Evolutionary conservation across 2,113 vertebrate species (phyloP), one percentile per base, ranked within the genome.

Genomic region (Hyaena hyaena): DNA sequence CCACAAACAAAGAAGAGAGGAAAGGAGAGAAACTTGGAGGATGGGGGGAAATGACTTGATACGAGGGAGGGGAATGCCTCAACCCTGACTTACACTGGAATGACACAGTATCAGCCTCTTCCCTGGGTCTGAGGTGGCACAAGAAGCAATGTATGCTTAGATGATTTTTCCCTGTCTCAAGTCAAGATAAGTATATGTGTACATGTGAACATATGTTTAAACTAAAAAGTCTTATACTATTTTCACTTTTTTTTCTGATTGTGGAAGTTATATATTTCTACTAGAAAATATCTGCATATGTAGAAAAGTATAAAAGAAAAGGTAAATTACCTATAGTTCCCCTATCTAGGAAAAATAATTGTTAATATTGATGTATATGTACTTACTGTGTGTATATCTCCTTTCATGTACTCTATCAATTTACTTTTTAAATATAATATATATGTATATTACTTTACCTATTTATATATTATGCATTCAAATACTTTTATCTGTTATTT

Each of bases 191-290:
- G 24, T 90, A 28, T 82, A 14, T 89, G 33, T 76, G 69, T 82
- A 65, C 4, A 15, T 53, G 2, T 90, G 39, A 81, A 23, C 66
- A 12, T 88, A 12, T 77, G 71, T 81, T 94, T 90, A 45, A 79
- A 88, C 7, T 15, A 33, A 93, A 39, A 71, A 69, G 71, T 88
- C 17, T 71, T 88, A 80, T 31, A 48, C 14, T 94, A 68, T 84
- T 95, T 73, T 93, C 7, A 87, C 19, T 86, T 90, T 93, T 93
- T 93, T 88, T 69, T 96, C 63, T 88, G 5, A 76, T 65, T 86
- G 68, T 61, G 28, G 61, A 85, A 88, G 31, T 45, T 88, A 33
- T 19, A 89, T 90, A 7, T 93, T 93, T 91, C 61, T 50, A 66
- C 69, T 48, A 84, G 61, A 76, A 93, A 91, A 63, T 53, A 83